Evolutionary conservation across 2,888 invertebrate genomes (phyloP), one percentile per base, ranked within the genome.

Genomic region (Emmelina monodactyla): DNA sequence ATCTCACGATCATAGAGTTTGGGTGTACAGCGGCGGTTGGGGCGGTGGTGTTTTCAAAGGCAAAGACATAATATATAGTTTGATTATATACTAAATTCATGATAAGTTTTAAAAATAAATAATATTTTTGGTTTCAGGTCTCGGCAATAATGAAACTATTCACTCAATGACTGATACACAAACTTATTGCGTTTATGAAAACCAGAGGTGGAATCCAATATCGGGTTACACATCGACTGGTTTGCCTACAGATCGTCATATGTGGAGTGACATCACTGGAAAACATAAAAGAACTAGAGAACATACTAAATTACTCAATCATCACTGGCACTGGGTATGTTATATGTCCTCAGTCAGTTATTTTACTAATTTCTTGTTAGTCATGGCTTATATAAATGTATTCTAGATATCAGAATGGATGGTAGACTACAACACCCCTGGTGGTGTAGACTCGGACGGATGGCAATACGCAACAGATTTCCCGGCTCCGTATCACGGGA

Each of bases 391-490:
- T 19, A 19, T 19, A 9, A 9, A 19, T n/a, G n/a, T n/a, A 42
- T 53, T 29, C 43, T 9, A 88, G 88, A 82, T 88, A 41, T 89
- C 92, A 0, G 95, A 95, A 59, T 96, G 96, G 96, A 85, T 89
- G 62, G 84, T 94, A n/a, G 96, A 96, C 68, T 94, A 90, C 59
- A 89, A 90, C 56, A 89, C 91, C 6, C 89, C 92, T 0, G 94
- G 93, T 1, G 95, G 94, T 2, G 92, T 92, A 1, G 95, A 96
- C 63, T 84, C 85, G 38, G 92, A 94, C 46, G 96, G 96, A 2
- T 96, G 96, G 96, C 96, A 96, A 58, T 96, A 95, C 66, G 94
- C 95, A 1, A 88, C 92, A 1, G 94, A 95, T 69, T 95, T 96
- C 58, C 93, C 94, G 1, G 86, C 91, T 1, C 85, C 87, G 7